Base-by-base conservation (phyloP, 2,797 vertebrate species). In the Acipenser transmontanus region DNA sequence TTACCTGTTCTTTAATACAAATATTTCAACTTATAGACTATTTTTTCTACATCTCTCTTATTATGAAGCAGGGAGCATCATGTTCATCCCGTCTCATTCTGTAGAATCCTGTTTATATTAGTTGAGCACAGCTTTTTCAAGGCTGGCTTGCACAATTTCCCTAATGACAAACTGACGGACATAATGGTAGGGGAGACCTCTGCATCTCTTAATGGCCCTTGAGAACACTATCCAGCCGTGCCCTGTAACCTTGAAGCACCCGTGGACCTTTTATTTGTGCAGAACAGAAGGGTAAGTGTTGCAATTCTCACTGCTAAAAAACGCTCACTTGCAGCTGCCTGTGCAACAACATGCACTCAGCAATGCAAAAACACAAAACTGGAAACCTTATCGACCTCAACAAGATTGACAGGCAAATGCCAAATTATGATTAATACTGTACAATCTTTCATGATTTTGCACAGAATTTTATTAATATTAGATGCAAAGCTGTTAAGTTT, bases 61-160 rank as follows among this genome's bases (percentile, higher is more conserved):
- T 34, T 34, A 34, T 34, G 34, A 34, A 34, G 34, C 3, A 34
- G 34, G 34, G 34, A 4, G 34, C 34, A 34, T 34, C 34, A 34
- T 34, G 34, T 34, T 34, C 34, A 34, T 34, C 34, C 34, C 34
- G 1, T 4, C 20, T 34, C 20, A 34, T 34, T 34, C 20, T 34
- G 34, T 34, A 34, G 4, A 34, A 34, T 3, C 34, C 4, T 34
- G 34, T 34, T 17, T 34, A 34, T 34, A 34, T 34, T 34, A 34
- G 34, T 4, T 34, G 89, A 91, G 64, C 89, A 91, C 51, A 92
- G 78, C 72, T 91, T 91, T 57, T 57, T 57, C 54, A 57, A n/a
- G 54, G 54, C 7, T 57, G 54, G 54, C 7, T 57, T 7, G 12
- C 9, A 57, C 2, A 57, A 57, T 57, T 57, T n/a, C 6, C 54